Evolutionary conservation across 2,113 vertebrate genomes (phyloP).

Genomic region (Tautogolabrus adspersus): DNA sequence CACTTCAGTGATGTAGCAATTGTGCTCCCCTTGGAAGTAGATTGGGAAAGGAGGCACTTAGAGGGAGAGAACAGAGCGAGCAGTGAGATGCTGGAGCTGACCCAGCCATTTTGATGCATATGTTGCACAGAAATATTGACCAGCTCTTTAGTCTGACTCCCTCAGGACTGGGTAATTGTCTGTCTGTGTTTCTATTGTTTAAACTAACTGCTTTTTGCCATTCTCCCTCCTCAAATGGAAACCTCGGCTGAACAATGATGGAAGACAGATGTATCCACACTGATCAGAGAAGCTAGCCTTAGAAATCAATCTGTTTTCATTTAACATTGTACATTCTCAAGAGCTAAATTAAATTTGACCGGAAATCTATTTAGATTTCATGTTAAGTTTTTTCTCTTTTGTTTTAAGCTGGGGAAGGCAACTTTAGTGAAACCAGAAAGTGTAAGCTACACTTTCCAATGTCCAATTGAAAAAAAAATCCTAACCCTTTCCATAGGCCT

Average conservation of each 20-base stretch:
- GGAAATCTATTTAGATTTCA: slow-evolving; percentile 8
- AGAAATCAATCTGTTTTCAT: slow-evolving; percentile 56
- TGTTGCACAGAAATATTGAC: slow-evolving; percentile 83
- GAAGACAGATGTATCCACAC: slow-evolving; percentile 60
- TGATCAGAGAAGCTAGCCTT: slow-evolving; percentile 48
- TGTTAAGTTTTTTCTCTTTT: background rate
- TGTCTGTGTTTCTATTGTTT: slow-evolving; percentile 83
- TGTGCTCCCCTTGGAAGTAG: slow-evolving; percentile 56
- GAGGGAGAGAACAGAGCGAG: slow-evolving; percentile 38
- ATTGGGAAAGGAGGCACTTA: slow-evolving; percentile 68
- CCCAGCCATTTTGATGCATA: slow-evolving; percentile 79
- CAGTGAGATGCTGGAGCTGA: slow-evolving; percentile 64
- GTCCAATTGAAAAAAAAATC: background rate
- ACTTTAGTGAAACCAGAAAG: background rate
- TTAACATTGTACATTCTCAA: slow-evolving; percentile 24
- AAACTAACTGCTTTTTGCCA: slow-evolving; percentile 79
- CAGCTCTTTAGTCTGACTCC: slow-evolving; percentile 83
- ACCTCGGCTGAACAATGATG: slow-evolving; percentile 66
- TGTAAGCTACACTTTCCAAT: background rate
- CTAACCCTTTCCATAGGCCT: background rate
- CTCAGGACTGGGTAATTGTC: slow-evolving; percentile 80
- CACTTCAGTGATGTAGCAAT: slow-evolving; percentile 63
- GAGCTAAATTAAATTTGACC: slow-evolving; percentile 5
- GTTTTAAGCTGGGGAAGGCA: background rate
- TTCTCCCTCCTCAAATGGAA: slow-evolving; percentile 68